Conservation (phyloP, 2,113 vertebrate species). For the Diadophis punctatus region DNA sequence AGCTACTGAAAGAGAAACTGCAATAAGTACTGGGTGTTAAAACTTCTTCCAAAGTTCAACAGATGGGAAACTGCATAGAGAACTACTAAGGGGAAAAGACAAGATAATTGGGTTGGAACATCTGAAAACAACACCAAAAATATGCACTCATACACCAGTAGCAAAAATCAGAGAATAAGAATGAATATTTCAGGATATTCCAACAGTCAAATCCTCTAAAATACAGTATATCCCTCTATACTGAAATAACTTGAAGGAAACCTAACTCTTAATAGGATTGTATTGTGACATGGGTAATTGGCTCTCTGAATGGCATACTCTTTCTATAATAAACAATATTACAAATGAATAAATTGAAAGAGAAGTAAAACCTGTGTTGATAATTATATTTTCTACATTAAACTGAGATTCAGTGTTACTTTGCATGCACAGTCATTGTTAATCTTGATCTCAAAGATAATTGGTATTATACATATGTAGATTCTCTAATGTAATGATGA, state of each 20-base stretch:
- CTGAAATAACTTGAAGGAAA: background rate
- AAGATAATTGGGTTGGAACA: background rate
- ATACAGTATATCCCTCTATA: background rate
- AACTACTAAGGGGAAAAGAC: background rate
- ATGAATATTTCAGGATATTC: background rate
- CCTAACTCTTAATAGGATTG: background rate
- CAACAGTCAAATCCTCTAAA: background rate
- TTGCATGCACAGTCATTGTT: background rate
- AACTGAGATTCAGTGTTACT: background rate
- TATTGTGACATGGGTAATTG: background rate
- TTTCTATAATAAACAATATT: background rate
- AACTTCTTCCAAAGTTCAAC: background rate
- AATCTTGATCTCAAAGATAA: background rate
- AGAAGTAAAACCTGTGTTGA: background rate
- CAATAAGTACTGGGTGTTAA: background rate
- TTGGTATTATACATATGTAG: background rate
- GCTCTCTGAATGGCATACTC: background rate
- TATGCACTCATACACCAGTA: background rate
- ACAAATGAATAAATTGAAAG: background rate
- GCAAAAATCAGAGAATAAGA: background rate
- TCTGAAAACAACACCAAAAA: background rate
- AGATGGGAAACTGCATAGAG: background rate
- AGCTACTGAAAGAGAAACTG: background rate
- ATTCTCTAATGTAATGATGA: background rate
- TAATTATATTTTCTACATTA: background rate